Percentiles rank a stretch among this genome's conserved stretches.
These are phyloP conservation scores for Hylaea fasciaria DNA, from an alignment of 2,888 invertebrate species.

Conservation along the genomic window DNA sequence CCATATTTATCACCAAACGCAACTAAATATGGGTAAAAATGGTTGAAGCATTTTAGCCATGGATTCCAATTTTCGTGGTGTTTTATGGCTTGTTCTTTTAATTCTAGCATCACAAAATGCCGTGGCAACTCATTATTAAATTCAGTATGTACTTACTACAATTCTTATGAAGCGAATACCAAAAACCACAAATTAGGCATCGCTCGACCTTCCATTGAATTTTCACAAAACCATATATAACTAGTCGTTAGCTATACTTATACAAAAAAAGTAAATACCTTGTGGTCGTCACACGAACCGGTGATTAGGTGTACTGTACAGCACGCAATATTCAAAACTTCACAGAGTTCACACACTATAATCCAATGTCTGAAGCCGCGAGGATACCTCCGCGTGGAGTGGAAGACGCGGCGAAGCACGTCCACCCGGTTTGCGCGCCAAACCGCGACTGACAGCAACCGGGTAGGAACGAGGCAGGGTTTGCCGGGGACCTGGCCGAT, in stretches of 20 bases:
- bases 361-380: constrained; percentile 49
- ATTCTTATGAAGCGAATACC: neutral
- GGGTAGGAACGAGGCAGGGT: constrained; percentile 31
- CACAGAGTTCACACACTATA: constrained; percentile 52
- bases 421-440: constrained; percentile 62
- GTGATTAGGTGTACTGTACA: constrained; percentile 46
- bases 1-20: no score
- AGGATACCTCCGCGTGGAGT: constrained; percentile 20
- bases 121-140: no score
- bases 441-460: constrained; percentile 62
- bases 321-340: constrained; percentile 55
- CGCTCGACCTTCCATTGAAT: constrained; percentile 29
- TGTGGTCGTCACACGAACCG: constrained; percentile 49
- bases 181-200: constrained; percentile 10
- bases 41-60: no score
- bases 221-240: constrained; percentile 29
- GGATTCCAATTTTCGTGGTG: no score
- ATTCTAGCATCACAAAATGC: no score
- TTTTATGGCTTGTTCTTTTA: no score
- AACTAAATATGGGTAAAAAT: no score
- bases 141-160: no score
- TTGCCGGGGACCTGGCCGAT: constrained; percentile 36
- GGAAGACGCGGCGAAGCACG: constrained; percentile 41
- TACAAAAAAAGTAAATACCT: constrained; percentile 50
- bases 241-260: constrained; percentile 26